phyloP scores from a whole-genome alignment of 2,888 invertebrate species.

The Hybos culiciformis region DNA sequence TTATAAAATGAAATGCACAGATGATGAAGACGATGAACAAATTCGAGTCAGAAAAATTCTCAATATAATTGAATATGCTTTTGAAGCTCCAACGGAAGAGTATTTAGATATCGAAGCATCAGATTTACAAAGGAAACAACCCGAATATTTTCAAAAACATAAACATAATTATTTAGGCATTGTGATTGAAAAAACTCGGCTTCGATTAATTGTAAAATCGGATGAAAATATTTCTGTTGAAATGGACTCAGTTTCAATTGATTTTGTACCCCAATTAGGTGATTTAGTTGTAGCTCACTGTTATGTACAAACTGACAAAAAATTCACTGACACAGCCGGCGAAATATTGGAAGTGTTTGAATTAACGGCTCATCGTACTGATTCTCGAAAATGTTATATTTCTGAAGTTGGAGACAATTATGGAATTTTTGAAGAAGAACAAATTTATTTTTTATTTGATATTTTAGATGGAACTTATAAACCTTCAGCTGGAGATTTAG shows the following conservation, averaged over 20 bases:
- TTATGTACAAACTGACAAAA: constrained; percentile 46
- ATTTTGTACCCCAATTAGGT: constrained; percentile 53
- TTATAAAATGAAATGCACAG: too few relatives aligned
- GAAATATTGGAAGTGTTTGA: constrained; percentile 47
- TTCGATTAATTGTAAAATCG: too few relatives aligned
- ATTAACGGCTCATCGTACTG: constrained; percentile 46
- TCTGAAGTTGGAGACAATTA: constrained; percentile 34
- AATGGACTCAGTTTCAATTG: constrained; percentile 46
- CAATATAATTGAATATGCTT: constrained; percentile 39
- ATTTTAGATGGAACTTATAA: constrained; percentile 40
- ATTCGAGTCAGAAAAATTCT: constrained; percentile 45
- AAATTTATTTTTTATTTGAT: constrained; percentile 45
- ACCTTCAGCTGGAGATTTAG: constrained; percentile 47
- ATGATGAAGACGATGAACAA: constrained; percentile 31
- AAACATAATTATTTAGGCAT: constrained; percentile 24
- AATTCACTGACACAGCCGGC: constrained; percentile 36
- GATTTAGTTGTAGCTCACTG: constrained; percentile 55
- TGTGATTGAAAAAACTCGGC: constrained; percentile 17
- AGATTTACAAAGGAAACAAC: too few relatives aligned
- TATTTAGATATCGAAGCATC: too few relatives aligned
- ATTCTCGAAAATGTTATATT: too few relatives aligned
- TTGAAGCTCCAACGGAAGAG: constrained; percentile 34
- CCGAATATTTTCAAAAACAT: constrained; percentile 25
- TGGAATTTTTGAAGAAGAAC: constrained; percentile 34
- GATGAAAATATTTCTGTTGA: constrained; percentile 37